These are phyloP conservation scores for mouse (Mus musculus) DNA, from an alignment of 2,113 vertebrate species.

Conservation along the genomic window GRCm39 chr9:35274501-35275000, in stretches of 20 bases:
- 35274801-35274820: not conserved
- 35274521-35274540: constrained; percentile 62
- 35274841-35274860: not conserved
- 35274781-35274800: not conserved
- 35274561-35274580: not conserved
- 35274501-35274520: not conserved
- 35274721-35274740: constrained; percentile 84
- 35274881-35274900: not conserved
- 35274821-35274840: constrained; percentile 34
- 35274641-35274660: constrained; percentile 90
- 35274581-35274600: not conserved
- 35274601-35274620: constrained; percentile 87
- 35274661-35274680: constrained; percentile 87
- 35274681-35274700: constrained; percentile 85
- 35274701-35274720: constrained; percentile 85
- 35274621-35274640: constrained; percentile 87
- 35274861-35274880: not conserved
- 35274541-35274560: not conserved
- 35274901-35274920: not conserved
- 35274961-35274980: not conserved
- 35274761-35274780: constrained; percentile 59
- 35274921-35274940: not conserved
- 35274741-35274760: constrained; percentile 85
- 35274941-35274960: not conserved
- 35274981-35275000: not conserved